Evolutionary conservation across 2,797 vertebrate species (phyloP).

Genomic region (Pangasius djambal): DNA sequence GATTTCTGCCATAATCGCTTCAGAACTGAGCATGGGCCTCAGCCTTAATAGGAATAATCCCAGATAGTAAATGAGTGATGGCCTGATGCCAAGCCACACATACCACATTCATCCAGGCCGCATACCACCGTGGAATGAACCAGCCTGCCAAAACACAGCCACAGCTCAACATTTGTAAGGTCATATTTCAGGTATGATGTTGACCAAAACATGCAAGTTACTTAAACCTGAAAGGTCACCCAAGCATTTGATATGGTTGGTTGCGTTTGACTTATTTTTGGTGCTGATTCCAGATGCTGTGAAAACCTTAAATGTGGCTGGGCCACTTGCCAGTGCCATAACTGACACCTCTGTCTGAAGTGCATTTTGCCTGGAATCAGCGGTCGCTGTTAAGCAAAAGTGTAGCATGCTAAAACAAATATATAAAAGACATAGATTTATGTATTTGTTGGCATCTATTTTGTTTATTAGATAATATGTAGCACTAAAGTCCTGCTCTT

Average conservation of each 20-base stretch:
- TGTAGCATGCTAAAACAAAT: not conserved
- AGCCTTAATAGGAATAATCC: constrained; percentile 1
- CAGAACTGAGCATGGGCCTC: not conserved
- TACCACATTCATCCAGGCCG: not conserved
- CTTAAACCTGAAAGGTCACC: not conserved
- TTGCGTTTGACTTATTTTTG: not conserved
- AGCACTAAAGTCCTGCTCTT: not conserved
- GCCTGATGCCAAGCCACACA: not conserved
- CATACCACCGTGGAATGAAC: not conserved
- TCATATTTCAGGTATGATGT: constrained; percentile 5
- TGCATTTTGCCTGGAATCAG: not conserved
- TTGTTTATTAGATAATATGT: not conserved
- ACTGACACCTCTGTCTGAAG: not conserved
- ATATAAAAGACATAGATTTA: not conserved
- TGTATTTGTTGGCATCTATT: not conserved
- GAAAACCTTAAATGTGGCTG: not conserved
- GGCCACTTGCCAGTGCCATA: not conserved
- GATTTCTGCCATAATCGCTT: not conserved
- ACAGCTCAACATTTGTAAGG: not conserved
- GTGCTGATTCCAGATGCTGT: not conserved
- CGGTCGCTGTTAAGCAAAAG: not conserved
- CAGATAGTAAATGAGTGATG: not conserved
- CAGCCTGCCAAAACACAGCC: constrained; percentile 7
- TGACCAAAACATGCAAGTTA: not conserved
- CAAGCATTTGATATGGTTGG: not conserved